Percentiles rank a stretch among this genome's conserved stretches.
Conservation (phyloP, 2,888 invertebrate species). For the Boloria selene region DNA sequence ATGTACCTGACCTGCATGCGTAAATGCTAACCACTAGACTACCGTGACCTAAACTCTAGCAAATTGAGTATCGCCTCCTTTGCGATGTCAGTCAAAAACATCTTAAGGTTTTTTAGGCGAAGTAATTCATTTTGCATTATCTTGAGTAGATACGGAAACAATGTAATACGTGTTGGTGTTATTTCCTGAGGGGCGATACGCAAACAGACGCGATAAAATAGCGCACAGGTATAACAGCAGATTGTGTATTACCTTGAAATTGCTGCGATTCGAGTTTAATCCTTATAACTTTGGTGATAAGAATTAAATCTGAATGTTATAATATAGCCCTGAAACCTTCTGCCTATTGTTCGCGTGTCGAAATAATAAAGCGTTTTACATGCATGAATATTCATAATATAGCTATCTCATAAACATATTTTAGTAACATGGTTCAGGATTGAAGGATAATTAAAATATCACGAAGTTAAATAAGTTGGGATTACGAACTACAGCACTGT, state of each 20-base stretch:
- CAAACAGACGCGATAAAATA: conserved; percentile 39
- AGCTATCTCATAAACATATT: conserved; percentile 29
- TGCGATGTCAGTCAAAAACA: background rate
- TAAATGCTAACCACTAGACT: no score
- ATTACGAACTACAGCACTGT: background rate
- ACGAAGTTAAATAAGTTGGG: conserved; percentile 8
- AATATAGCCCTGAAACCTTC: conserved; percentile 15
- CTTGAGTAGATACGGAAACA: conserved; percentile 35
- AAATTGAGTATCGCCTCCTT: no score
- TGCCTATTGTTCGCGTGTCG: conserved; percentile 33
- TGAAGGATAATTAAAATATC: conserved; percentile 35
- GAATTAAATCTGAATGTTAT: conserved; percentile 14
- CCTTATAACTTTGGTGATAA: conserved; percentile 17
- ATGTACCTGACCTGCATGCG: no score
- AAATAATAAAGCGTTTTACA: conserved; percentile 43
- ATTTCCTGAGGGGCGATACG: conserved; percentile 37
- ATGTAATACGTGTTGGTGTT: conserved; percentile 33
- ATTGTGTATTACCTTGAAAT: conserved; percentile 13
- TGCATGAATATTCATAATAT: conserved; percentile 41
- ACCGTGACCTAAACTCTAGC: no score
- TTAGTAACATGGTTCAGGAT: conserved; percentile 27
- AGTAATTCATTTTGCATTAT: conserved; percentile 25
- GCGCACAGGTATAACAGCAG: conserved; percentile 25
- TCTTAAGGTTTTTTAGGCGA: background rate
- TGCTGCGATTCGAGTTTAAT: conserved; percentile 21